Percentiles rank a stretch among this genome's conserved stretches.
Conservation (phyloP, 1,140 invertebrate genomes). For the Panagrolaimus sp. region DNA sequence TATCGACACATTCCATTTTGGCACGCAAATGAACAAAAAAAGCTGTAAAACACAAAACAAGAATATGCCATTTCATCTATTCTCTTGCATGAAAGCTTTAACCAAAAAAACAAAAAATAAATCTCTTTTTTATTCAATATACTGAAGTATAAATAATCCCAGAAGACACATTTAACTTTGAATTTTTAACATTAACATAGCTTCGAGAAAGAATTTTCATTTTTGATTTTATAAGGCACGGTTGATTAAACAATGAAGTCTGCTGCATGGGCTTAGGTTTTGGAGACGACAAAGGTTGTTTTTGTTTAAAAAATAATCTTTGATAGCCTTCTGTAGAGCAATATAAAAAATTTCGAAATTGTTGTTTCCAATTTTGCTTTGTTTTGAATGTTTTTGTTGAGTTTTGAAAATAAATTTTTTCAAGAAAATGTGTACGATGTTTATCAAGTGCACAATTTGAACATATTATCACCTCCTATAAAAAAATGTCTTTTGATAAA, state of each 20-base stretch:
- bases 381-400: not conserved
- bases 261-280: not conserved
- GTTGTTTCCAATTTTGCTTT: slow-evolving; percentile 13
- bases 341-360: not conserved
- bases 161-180: not conserved
- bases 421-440: not conserved
- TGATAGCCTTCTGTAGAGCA: not conserved
- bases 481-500: not conserved
- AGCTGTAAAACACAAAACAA: no score
- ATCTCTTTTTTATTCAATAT: no score
- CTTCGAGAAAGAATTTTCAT: not conserved
- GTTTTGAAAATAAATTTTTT: not conserved
- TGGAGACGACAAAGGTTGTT: not conserved
- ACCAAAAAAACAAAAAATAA: no score
- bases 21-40: no score
- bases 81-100: no score
- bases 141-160: not conserved
- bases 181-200: slow-evolving; percentile 1
- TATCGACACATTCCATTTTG: no score
- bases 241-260: not conserved
- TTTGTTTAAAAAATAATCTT: not conserved
- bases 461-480: slow-evolving; percentile 12
- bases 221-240: not conserved
- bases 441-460: slow-evolving; percentile 6
- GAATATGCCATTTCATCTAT: no score